A percentile compares a stretch with the other conserved stretches of the same genome.
These are phyloP conservation scores for Cheirogaleus major DNA, from an alignment of 2,797 vertebrate genomes.

Conservation along the genomic window DNA sequence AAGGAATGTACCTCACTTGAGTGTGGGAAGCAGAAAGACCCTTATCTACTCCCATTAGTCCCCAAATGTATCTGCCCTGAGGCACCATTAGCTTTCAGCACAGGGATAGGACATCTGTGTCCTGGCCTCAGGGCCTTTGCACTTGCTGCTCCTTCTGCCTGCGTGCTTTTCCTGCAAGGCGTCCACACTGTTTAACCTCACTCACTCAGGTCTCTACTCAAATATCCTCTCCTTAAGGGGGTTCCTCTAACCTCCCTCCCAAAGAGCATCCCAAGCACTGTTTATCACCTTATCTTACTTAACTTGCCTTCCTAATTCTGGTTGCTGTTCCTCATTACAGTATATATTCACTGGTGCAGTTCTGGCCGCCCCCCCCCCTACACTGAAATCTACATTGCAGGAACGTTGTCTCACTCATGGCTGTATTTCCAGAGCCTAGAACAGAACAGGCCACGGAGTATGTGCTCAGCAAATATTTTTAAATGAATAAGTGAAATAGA, in stretches of 20 bases:
- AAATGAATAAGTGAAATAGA: not conserved
- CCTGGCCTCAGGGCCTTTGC: not conserved
- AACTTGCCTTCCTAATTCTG: not conserved
- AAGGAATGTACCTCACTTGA: not conserved
- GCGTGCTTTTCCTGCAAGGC: not conserved
- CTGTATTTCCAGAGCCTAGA: not conserved
- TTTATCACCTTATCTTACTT: not conserved
- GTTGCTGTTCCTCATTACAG: not conserved
- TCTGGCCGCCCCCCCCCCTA: not conserved
- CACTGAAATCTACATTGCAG: not conserved
- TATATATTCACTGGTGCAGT: not conserved
- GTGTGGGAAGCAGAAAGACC: not conserved
- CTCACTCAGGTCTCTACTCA: not conserved
- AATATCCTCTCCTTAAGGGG: not conserved
- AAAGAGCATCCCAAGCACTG: not conserved
- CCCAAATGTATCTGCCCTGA: not conserved
- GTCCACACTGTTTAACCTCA: not conserved
- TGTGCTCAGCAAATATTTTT: not conserved
- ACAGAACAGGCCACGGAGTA: not conserved
- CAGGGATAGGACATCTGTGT: not conserved
- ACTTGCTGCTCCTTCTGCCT: not conserved
- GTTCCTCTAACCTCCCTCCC: not conserved
- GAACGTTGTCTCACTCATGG: fast-evolving
- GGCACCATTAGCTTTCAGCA: not conserved
- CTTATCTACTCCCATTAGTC: not conserved